Evolutionary conservation across 1,140 invertebrate genomes (phyloP).

Genomic region (Drosophila arawakana): DNA sequence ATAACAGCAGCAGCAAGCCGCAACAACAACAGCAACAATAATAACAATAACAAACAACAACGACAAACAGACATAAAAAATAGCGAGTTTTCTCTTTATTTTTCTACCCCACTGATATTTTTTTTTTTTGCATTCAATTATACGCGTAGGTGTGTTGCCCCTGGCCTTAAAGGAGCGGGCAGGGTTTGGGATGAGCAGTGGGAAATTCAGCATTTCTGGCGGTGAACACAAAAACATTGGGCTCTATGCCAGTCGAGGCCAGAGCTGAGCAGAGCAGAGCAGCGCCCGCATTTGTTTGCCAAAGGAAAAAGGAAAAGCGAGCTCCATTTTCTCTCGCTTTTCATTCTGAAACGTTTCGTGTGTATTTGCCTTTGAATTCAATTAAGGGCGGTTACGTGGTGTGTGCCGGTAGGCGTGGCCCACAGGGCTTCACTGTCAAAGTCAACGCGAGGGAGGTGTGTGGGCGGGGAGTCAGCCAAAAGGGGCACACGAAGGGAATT

Average conservation of each 20-base stretch:
- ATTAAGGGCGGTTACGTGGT: slow-evolving; percentile 42
- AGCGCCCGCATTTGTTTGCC: slow-evolving; percentile 60
- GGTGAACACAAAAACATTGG: slow-evolving; percentile 35
- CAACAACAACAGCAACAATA: slow-evolving; percentile 36
- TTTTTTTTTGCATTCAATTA: slow-evolving; percentile 55
- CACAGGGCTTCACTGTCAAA: slow-evolving; percentile 29
- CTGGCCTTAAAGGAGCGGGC: background rate
- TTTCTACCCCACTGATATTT: slow-evolving; percentile 4
- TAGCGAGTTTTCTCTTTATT: slow-evolving; percentile 33
- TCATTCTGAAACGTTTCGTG: slow-evolving; percentile 32
- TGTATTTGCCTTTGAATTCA: slow-evolving; percentile 67
- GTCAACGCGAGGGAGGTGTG: background rate
- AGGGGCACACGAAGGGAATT: slow-evolving; percentile 38
- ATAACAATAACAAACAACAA: slow-evolving; percentile 34
- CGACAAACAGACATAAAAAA: slow-evolving; percentile 39
- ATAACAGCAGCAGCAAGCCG: slow-evolving; percentile 27
- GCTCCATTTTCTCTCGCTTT: slow-evolving; percentile 48
- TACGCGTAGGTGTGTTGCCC: slow-evolving; percentile 39
- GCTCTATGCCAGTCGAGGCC: slow-evolving; percentile 44
- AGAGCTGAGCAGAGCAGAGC: slow-evolving; percentile 21
- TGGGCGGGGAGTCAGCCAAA: background rate
- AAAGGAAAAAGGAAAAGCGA: slow-evolving; percentile 47
- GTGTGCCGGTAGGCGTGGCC: slow-evolving; percentile 3
- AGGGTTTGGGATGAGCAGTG: too few relatives aligned
- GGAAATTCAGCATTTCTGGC: too few relatives aligned